Percentiles rank a stretch among this genome's conserved stretches.
Evolutionary conservation across 2,888 invertebrate species (phyloP).

Genomic region (Xestia c-nigrum): DNA sequence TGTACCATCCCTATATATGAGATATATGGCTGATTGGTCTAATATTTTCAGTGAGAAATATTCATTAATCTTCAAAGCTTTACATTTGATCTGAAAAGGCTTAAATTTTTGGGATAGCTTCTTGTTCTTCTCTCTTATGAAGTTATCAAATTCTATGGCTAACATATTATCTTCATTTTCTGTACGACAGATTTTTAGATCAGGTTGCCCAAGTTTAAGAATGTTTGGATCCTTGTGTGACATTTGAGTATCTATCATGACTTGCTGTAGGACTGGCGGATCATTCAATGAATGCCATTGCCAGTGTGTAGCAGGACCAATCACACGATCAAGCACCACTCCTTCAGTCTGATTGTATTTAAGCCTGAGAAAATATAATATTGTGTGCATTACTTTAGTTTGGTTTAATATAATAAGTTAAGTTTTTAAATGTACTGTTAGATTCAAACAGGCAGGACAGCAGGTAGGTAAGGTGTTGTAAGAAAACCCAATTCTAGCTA

Average conservation of each 20-base stretch:
- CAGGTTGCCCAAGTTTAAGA: slow-evolving; percentile 71
- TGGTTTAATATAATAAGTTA: not conserved
- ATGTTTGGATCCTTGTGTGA: slow-evolving; percentile 82
- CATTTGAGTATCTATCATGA: slow-evolving; percentile 87
- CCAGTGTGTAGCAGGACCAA: slow-evolving; percentile 86
- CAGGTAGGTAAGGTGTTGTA: not conserved
- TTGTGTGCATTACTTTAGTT: not conserved
- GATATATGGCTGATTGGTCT: slow-evolving; percentile 84
- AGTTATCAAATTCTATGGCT: slow-evolving; percentile 86
- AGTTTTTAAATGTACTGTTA: not conserved
- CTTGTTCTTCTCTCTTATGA: slow-evolving; percentile 84
- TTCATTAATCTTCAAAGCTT: slow-evolving; percentile 86
- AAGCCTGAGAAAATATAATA: slow-evolving; percentile 71
- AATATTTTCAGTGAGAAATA: slow-evolving; percentile 83
- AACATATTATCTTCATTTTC: slow-evolving; percentile 87
- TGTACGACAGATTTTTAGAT: slow-evolving; percentile 54
- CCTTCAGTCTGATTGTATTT: slow-evolving; percentile 89
- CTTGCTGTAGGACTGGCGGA: slow-evolving; percentile 85
- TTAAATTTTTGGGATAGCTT: slow-evolving; percentile 82
- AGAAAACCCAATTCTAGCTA: not conserved
- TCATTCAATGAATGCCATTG: slow-evolving; percentile 88
- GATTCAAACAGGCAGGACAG: not conserved
- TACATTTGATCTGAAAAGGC: slow-evolving; percentile 87
- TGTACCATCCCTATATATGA: slow-evolving; percentile 83
- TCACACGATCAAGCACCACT: slow-evolving; percentile 80